These are phyloP conservation scores for Chaunax sp. DNA, from an alignment of 2,797 vertebrate genomes.

Conservation along the genomic window DNA sequence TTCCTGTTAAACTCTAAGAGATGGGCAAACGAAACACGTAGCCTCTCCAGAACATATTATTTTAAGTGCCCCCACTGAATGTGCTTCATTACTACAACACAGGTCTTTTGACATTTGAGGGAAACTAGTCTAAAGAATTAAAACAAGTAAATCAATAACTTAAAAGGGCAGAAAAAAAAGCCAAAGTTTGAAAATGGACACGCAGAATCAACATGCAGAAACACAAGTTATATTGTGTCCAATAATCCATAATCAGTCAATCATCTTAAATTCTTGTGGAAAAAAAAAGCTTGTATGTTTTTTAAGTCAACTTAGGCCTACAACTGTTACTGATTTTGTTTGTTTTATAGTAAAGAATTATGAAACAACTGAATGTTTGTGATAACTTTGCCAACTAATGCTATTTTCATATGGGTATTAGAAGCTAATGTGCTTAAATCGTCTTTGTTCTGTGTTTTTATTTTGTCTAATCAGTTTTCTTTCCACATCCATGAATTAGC, in stretches of 20 bases:
- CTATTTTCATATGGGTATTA: slow-evolving; percentile 79
- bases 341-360: slow-evolving; percentile 54
- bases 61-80: slow-evolving; percentile 6
- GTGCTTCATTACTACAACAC: slow-evolving; percentile 9
- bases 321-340: slow-evolving; percentile 73
- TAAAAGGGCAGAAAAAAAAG: slow-evolving; percentile 9
- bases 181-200: slow-evolving; percentile 26
- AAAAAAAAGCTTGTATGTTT: slow-evolving; percentile 42
- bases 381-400: slow-evolving; percentile 72
- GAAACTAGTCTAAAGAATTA: slow-evolving; percentile 11
- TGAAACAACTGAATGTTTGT: slow-evolving; percentile 62
- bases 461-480: slow-evolving; percentile 3
- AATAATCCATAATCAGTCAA: slow-evolving; percentile 50
- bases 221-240: slow-evolving; percentile 39
- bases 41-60: slow-evolving; percentile 18
- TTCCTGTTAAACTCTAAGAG: slow-evolving; percentile 18
- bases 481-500: not conserved
- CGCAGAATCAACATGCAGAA: slow-evolving; percentile 31
- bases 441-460: slow-evolving; percentile 52
- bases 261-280: slow-evolving; percentile 76
- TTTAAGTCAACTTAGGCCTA: slow-evolving; percentile 41
- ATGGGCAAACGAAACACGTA: not conserved
- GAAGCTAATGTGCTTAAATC: slow-evolving; percentile 64
- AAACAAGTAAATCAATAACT: not conserved
- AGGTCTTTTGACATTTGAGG: slow-evolving; percentile 17